These are phyloP conservation scores for Phytoseiulus persimilis DNA, from an alignment of 2,888 invertebrate species.

Conservation along the genomic window DNA sequence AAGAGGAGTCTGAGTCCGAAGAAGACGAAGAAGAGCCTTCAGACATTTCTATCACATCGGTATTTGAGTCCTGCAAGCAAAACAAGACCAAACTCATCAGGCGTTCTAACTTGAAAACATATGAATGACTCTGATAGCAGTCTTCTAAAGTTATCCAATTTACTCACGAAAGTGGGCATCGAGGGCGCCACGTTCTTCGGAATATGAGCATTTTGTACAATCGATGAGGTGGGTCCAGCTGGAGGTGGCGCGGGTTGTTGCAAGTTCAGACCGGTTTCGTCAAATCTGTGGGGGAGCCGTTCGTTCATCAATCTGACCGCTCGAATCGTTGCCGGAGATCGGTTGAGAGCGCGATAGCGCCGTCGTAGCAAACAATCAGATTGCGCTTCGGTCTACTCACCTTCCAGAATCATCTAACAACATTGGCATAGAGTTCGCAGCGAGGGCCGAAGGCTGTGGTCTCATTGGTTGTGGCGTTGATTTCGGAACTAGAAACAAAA, in stretches of 20 bases:
- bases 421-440: slow-evolving; percentile 32
- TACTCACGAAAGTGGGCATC: not conserved
- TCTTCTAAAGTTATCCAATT: no score
- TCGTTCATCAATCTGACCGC: no score
- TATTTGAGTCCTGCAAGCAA: slow-evolving; percentile 20
- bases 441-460: slow-evolving; percentile 33
- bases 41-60: slow-evolving; percentile 34
- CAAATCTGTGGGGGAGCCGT: not conserved
- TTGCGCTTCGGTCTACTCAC: not conserved
- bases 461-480: not conserved
- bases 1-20: not conserved
- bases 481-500: slow-evolving; percentile 15
- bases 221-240: not conserved
- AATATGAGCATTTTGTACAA: not conserved
- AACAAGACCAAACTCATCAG: not conserved
- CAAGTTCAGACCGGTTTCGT: not conserved
- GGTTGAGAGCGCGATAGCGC: no score
- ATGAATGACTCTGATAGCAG: no score
- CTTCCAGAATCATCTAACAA: slow-evolving; percentile 30
- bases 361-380: no score
- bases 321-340: no score
- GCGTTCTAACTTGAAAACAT: not conserved
- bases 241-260: not conserved
- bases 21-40: slow-evolving; percentile 34
- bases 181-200: not conserved